phyloP scores from a whole-genome alignment of 2,113 vertebrate genomes.

The Mystacornis crossleyi region DNA sequence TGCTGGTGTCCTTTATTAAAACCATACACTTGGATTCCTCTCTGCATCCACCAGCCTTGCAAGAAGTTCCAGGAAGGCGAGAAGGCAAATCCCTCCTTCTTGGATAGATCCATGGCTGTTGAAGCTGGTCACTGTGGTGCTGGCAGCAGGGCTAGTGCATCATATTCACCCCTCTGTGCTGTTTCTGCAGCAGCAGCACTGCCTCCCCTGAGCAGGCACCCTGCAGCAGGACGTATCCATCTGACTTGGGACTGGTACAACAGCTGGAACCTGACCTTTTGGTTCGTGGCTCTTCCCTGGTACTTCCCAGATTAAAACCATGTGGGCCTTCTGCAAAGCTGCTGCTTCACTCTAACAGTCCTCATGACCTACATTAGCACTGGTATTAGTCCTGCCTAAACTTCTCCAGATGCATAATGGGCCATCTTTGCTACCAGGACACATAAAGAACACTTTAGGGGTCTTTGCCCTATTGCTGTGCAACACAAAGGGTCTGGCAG shows the following conservation, averaged over 20 bases:
- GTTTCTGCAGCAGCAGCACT: background rate
- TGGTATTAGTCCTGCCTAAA: background rate
- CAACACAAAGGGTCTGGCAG: background rate
- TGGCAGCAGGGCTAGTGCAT: background rate
- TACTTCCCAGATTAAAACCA: background rate
- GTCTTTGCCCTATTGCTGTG: rapidly evolving
- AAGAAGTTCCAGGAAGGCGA: background rate
- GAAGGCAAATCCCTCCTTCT: background rate
- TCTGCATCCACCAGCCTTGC: background rate
- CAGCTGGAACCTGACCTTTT: background rate
- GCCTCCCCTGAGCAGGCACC: background rate
- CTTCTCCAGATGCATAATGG: rapidly evolving
- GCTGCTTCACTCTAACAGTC: background rate
- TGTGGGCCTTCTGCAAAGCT: background rate
- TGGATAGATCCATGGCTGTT: background rate
- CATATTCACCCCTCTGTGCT: background rate
- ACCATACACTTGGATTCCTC: background rate
- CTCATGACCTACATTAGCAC: background rate
- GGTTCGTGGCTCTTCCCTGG: rapidly evolving
- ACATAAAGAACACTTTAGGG: rapidly evolving
- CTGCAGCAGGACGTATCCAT: rapidly evolving
- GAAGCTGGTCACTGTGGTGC: background rate
- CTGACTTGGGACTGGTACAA: background rate
- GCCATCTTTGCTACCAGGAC: background rate
- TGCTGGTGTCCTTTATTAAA: background rate